Evolutionary conservation across 2,888 invertebrate genomes (phyloP).

Genomic region (Panorpa germanica): DNA sequence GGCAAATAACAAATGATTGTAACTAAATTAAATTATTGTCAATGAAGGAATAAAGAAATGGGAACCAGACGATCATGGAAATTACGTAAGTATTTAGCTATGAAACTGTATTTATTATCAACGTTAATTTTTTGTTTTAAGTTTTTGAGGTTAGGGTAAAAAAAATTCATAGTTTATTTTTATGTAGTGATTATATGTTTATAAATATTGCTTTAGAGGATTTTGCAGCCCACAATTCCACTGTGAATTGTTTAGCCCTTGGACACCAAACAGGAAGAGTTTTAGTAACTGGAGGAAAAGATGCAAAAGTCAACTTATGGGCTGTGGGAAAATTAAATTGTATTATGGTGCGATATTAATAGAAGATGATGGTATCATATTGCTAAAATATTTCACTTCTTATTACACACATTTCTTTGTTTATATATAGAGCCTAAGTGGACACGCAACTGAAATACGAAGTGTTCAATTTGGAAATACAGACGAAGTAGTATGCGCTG

Average conservation of each 20-base stretch:
- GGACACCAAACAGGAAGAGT: conserved; percentile 25
- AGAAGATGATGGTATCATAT: conserved; percentile 3
- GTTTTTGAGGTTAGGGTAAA: too few relatives aligned
- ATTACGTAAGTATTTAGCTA: too few relatives aligned
- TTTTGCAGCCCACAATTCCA: conserved; percentile 23
- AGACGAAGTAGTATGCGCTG: conserved; percentile 89
- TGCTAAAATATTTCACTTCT: background rate
- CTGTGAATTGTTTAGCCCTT: conserved; percentile 24
- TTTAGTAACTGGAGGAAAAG: conserved; percentile 63
- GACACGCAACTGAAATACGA: conserved; percentile 85
- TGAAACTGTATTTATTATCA: too few relatives aligned
- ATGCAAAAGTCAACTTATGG: conserved; percentile 95
- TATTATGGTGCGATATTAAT: conserved; percentile 55
- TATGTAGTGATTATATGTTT: too few relatives aligned
- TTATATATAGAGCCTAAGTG: conserved; percentile 59
- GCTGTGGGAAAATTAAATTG: conserved; percentile 88
- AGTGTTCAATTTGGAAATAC: conserved; percentile 88
- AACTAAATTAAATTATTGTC: too few relatives aligned
- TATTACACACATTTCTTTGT: conserved; percentile 6
- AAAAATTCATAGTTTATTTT: too few relatives aligned
- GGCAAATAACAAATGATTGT: too few relatives aligned
- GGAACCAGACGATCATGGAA: too few relatives aligned
- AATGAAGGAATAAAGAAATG: too few relatives aligned
- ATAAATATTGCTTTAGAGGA: too few relatives aligned
- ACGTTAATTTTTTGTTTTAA: too few relatives aligned